These are phyloP conservation scores for Clostera curtula DNA, from an alignment of 2,888 invertebrate genomes.

Conservation along the genomic window DNA sequence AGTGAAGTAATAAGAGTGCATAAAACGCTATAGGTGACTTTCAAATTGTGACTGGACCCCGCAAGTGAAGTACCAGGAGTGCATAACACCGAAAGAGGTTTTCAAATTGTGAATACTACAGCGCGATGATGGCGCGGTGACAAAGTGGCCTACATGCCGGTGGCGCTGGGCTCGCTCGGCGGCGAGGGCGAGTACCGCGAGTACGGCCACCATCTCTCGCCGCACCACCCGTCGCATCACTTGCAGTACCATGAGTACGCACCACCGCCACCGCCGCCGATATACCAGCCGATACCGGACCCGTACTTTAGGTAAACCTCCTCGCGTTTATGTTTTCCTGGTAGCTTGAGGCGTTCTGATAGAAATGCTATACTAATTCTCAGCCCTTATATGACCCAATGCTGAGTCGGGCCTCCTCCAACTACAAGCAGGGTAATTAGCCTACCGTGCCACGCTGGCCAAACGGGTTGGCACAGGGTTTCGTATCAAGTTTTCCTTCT, in stretches of 20 bases:
- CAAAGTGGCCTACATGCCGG: constrained; percentile 79
- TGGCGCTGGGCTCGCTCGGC: constrained; percentile 78
- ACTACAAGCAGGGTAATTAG: too few species aligned
- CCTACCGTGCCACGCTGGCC: too few species aligned
- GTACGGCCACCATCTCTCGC: constrained; percentile 66
- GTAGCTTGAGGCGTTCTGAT: constrained; percentile 5
- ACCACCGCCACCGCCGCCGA: constrained; percentile 71
- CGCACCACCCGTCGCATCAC: constrained; percentile 57
- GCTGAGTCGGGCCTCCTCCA: too few species aligned
- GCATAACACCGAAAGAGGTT: constrained; percentile 15
- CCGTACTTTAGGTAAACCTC: constrained; percentile 59
- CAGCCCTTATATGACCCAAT: too few species aligned
- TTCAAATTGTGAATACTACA: constrained; percentile 4
- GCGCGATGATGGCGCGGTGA: constrained; percentile 72
- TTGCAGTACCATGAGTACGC: constrained; percentile 72
- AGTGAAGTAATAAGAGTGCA: too few species aligned
- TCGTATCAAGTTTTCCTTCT: too few species aligned
- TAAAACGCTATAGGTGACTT: too few species aligned
- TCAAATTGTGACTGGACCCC: too few species aligned
- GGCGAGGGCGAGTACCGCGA: constrained; percentile 77
- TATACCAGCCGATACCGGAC: constrained; percentile 61
- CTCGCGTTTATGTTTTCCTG: constrained; percentile 11
- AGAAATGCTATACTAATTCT: too few species aligned
- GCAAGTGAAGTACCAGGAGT: constrained; percentile 29
- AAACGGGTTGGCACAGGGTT: too few species aligned